Base-by-base conservation (phyloP, 2,113 vertebrate genomes). In the Anoura caudifer region DNA sequence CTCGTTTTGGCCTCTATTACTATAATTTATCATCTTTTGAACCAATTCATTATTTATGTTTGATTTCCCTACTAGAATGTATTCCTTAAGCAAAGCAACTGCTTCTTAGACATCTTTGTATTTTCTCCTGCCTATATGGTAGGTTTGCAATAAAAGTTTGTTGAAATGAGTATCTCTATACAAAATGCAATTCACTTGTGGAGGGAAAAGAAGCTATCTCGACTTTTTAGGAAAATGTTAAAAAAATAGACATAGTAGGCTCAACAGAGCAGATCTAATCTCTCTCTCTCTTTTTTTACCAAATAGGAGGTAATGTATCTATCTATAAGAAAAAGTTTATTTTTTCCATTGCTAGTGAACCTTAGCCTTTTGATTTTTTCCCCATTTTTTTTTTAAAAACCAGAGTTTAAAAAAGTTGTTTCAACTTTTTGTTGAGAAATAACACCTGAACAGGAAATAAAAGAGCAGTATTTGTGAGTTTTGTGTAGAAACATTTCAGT, bases 401-500 rank as follows among this genome's bases (percentile, higher is more conserved):
- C 28, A 79, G 43, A 38, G 65, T 67, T 79, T 65, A 54, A 12
- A 54, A 77, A 81, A 93, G 47, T 38, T 76, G 50, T 65, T 96
- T 89, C 24, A 65, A 72, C 47, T 33, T 87, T 87, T 91, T 1
- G 92, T 67, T 92, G 81, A 90, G 65, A 76, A 93, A 93, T 94
- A 89, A 81, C 15, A 36, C 70, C 65, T 93, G 41, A 63, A 76
- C 19, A 87, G 81, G 31, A 89, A 92, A 89, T 67, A 95, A 88
- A 81, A 41, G 5, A 10, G 43, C 13, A 82, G 33, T 69, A 61
- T 63, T 33, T 92, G 22, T 76, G 16, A 86, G 31, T 67, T 95
- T 59, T 82, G 5, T 72, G 50, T 38, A 97, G 76, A 96, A 87
- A 92, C 38, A 98, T 95, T 96, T 95, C 16, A 87, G 26, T 72